Evolutionary conservation across 2,888 invertebrate genomes (phyloP).

Genomic region (Melangyna quadrimaculata): DNA sequence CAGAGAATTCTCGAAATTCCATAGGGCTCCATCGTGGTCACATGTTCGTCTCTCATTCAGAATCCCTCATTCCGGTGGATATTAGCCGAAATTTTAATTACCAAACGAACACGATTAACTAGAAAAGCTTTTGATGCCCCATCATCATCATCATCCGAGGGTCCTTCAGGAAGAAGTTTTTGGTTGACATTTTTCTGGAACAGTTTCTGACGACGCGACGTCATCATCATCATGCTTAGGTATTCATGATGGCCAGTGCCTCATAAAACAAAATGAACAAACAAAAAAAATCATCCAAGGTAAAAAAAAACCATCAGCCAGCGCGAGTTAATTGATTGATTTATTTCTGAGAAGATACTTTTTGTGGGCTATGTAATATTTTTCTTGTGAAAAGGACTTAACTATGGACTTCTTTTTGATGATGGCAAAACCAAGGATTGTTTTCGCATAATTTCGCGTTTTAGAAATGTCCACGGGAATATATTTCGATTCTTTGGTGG

Average conservation of each 20-base stretch:
- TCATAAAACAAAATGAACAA: background rate
- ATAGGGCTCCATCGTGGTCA: conserved; percentile 63
- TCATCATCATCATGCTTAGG: conserved; percentile 42
- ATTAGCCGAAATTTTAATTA: conserved; percentile 81
- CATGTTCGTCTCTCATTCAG: conserved; percentile 58
- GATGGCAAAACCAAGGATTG: background rate
- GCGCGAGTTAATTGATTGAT: conserved; percentile 81
- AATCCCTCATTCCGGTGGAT: conserved; percentile 72
- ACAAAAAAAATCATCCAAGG: too few relatives aligned
- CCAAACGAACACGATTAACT: conserved; percentile 72
- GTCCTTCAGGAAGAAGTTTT: conserved; percentile 30
- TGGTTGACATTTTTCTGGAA: conserved; percentile 60
- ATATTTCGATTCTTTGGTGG: conserved; percentile 67
- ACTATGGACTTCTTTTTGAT: background rate
- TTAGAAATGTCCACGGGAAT: conserved; percentile 62
- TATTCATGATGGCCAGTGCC: conserved; percentile 52
- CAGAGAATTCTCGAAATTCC: conserved; percentile 65
- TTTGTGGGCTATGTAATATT: conserved; percentile 51
- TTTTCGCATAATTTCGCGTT: conserved; percentile 63
- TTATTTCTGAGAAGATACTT: conserved; percentile 78
- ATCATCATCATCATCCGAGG: background rate
- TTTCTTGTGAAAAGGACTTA: conserved; percentile 29
- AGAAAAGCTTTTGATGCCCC: conserved; percentile 49
- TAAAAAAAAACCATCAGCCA: too few relatives aligned
- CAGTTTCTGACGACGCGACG: conserved; percentile 44